Conservation (phyloP, 2,797 vertebrate genomes). For the Eremophila alpestris region DNA sequence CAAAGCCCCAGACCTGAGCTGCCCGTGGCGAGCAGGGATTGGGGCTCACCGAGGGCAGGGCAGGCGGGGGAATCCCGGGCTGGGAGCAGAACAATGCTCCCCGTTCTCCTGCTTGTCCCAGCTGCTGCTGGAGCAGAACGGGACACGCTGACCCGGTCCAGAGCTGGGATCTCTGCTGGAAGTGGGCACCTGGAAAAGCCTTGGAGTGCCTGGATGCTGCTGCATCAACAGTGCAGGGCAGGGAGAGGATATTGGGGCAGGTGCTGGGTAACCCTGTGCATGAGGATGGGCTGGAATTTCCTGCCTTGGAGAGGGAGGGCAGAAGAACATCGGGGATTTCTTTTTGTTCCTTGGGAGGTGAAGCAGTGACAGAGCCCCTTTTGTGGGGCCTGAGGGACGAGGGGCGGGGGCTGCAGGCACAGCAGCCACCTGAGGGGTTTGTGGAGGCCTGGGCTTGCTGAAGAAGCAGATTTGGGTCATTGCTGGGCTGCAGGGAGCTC, state of each 20-base stretch:
- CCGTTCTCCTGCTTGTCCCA: not conserved
- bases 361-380: not conserved
- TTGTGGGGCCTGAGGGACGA: not conserved
- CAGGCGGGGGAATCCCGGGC: not conserved
- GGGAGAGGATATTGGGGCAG: not conserved
- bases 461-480: too few species aligned
- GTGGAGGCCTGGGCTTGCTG: too few species aligned
- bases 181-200: not conserved
- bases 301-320: not conserved
- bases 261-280: not conserved
- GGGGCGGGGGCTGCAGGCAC: too few species aligned
- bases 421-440: too few species aligned
- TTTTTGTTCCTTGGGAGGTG: not conserved
- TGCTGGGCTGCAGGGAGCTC: too few species aligned
- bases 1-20: not conserved
- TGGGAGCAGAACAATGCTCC: not conserved
- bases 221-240: too few species aligned
- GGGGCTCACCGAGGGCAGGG: not conserved
- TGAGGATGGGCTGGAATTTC: not conserved
- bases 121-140: not conserved
- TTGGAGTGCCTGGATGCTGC: not conserved
- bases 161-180: not conserved
- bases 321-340: not conserved
- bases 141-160: fast-evolving
- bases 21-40: not conserved